Percentiles rank a stretch among this genome's conserved stretches.
Evolutionary conservation across 2,113 vertebrate species (phyloP).

Genomic region (Calyptommatus sinebrachiatus): DNA sequence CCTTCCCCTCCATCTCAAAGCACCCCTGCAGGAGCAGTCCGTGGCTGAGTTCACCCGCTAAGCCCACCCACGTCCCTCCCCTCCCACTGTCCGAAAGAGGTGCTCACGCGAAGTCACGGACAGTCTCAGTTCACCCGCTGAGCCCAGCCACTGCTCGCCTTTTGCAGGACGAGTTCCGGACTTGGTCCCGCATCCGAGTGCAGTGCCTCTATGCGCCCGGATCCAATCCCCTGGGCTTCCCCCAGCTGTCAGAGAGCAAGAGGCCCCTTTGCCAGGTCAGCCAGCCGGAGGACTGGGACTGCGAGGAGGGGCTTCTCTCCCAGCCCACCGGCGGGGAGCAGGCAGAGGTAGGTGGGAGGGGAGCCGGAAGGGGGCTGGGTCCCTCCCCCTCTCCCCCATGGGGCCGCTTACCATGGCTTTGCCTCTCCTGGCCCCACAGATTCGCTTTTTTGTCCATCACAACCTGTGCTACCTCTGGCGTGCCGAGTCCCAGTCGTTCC

Average conservation of each 20-base stretch:
- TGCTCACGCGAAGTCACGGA: too few relatives aligned
- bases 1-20: neutral
- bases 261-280: neutral
- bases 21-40: neutral
- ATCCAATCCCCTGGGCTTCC: conserved; percentile 19
- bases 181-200: conserved; percentile 21
- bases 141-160: too few relatives aligned
- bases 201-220: conserved; percentile 9
- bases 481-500: conserved; percentile 16
- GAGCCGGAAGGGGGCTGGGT: neutral
- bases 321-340: neutral
- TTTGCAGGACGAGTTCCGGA: conserved; percentile 35
- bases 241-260: neutral
- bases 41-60: neutral
- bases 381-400: too few relatives aligned
- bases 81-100: too few relatives aligned
- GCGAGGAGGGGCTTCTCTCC: conserved; percentile 5
- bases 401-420: neutral
- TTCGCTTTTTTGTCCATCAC: conserved; percentile 40
- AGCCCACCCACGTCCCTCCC: neutral
- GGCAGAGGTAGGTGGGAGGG: neutral
- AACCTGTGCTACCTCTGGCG: conserved; percentile 40
- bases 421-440: neutral
- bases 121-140: too few relatives aligned
- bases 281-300: neutral